phyloP scores from a whole-genome alignment of 2,888 invertebrate species.

The Neuroscelio doddi region DNA sequence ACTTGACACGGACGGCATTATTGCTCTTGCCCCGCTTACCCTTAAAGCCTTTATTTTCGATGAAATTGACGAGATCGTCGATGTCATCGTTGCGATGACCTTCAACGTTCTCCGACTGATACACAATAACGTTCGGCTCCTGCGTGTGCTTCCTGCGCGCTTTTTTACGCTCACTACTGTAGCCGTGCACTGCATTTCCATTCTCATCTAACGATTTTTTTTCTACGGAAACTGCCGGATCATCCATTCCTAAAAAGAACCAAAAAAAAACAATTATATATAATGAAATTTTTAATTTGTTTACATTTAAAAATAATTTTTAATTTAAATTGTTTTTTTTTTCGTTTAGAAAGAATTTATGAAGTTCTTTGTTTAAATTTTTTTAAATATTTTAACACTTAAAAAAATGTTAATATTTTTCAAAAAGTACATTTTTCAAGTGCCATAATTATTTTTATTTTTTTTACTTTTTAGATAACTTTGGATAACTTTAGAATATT shows the following conservation, averaged over 20 bases:
- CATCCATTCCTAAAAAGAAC: constrained; percentile 1
- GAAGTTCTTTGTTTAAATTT: too few species aligned
- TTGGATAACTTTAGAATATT: too few species aligned
- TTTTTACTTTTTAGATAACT: too few species aligned
- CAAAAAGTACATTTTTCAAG: too few species aligned
- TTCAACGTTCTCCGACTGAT: constrained; percentile 77
- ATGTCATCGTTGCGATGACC: constrained; percentile 87
- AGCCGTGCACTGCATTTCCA: constrained; percentile 80
- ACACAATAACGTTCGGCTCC: constrained; percentile 67
- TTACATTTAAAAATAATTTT: too few species aligned
- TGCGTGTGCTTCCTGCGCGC: constrained; percentile 65
- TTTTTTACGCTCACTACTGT: constrained; percentile 65
- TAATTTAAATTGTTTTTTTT: too few species aligned
- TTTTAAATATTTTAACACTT: too few species aligned
- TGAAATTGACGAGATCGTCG: constrained; percentile 84
- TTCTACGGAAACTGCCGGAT: constrained; percentile 43
- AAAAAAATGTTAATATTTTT: too few species aligned
- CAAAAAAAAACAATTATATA: background rate
- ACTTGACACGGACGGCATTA: constrained; percentile 62
- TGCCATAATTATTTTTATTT: too few species aligned
- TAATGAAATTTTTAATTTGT: too few species aligned
- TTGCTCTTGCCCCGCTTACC: constrained; percentile 68
- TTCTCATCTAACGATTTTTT: constrained; percentile 86
- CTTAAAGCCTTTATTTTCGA: constrained; percentile 76
- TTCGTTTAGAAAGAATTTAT: too few species aligned